Conservation (phyloP, 2,113 vertebrate species). For the Mobula birostris region DNA sequence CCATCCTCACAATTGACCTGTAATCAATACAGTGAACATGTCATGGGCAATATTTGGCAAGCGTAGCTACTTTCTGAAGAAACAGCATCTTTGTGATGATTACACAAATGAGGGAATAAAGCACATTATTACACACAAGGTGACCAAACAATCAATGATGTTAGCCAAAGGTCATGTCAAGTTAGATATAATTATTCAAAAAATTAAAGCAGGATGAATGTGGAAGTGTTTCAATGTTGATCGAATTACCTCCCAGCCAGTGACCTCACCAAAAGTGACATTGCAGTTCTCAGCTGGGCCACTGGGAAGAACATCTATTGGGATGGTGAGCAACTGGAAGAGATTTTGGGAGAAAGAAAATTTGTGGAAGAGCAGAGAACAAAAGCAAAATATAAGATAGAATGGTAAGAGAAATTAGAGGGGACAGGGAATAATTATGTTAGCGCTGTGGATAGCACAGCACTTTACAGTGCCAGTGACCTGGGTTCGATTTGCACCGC, state of each 20-base stretch:
- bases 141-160: background rate
- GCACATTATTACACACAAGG: background rate
- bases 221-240: background rate
- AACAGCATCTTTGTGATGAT: background rate
- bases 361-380: background rate
- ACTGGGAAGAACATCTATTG: background rate
- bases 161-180: background rate
- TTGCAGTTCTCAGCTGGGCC: background rate
- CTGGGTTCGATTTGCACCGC: too few species aligned
- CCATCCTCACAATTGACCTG: slow-evolving; percentile 89
- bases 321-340: background rate
- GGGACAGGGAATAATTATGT: background rate
- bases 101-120: slow-evolving; percentile 22
- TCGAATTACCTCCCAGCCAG: background rate
- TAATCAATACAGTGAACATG: slow-evolving; percentile 80
- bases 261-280: background rate
- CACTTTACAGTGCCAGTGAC: too few species aligned
- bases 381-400: background rate
- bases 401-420: background rate
- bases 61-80: slow-evolving; percentile 23
- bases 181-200: background rate
- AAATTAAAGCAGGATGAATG: background rate
- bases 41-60: slow-evolving; percentile 53
- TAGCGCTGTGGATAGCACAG: too few species aligned
- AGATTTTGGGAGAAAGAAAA: background rate